Evolutionary conservation across 2,888 invertebrate species (phyloP), one percentile per base, ranked within the genome.

Genomic region (Drosophila mercatorum): DNA sequence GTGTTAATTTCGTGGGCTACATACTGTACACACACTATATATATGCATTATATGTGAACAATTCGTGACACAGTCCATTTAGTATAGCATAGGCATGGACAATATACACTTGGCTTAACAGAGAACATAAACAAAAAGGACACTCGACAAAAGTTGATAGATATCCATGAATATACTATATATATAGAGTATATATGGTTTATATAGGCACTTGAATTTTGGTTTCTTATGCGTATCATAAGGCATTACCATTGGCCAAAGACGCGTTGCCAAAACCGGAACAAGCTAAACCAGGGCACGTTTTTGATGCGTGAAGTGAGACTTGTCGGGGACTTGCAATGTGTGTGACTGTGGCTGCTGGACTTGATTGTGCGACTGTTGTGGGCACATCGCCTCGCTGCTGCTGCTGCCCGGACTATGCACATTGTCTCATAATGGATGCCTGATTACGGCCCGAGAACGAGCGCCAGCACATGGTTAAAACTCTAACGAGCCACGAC

Each of bases 371-470:
- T 64, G 77, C 81, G 81, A 77, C 72, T 80, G 71, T 44, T 44
- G 22, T 43, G 44, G 57, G 51, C 80, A 70, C 70, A 56, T 60
- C 52, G 76, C 56, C 49, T 59, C 43, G 73, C 43, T 63, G 76
- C 38, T 66, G 70, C 63, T 63, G 76, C 34, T 66, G 70, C 63
- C 66, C 80, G 46, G 70, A 70, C 77, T 77, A 75, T 80, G 77
- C 81, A 80, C 81, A 78, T 80, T 77, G 77, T 78, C 77, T 78
- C 77, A 80, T 78, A 78, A 76, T 80, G 77, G 78, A 80, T 78
- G 77, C 77, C 78, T 80, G 81, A 78, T 78, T 80, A 76, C 81
- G 63, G 63, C 28, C 67, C 61, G 67, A 77, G 67, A 72, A 77
- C 81, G 77, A 77, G 77, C 77, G 60, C 67, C 60, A 76, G 58